These are phyloP conservation scores for Drosophila melanogaster DNA, from an alignment of 1,140 invertebrate species.

Conservation along the genomic window Release_6_plus_ISO1_MT NT_033777.3:24147001-24147500, in stretches of 20 bases:
- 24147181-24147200: constrained; percentile 68
- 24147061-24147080: constrained; percentile 44
- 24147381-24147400: constrained; percentile 3
- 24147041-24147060: constrained; percentile 47
- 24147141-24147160: background rate
- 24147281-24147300: constrained; percentile 56
- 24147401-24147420: constrained; percentile 72
- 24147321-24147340: constrained; percentile 71
- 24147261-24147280: constrained; percentile 60
- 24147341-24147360: constrained; percentile 76
- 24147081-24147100: no score
- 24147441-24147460: constrained; percentile 68
- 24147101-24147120: constrained; percentile 11
- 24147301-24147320: constrained; percentile 79
- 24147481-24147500: constrained; percentile 34
- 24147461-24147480: constrained; percentile 59
- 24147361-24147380: constrained; percentile 49
- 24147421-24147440: constrained; percentile 76
- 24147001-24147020: constrained; percentile 41
- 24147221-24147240: constrained; percentile 81
- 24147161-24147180: background rate
- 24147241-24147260: constrained; percentile 55
- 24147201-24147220: constrained; percentile 75
- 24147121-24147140: background rate
- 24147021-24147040: constrained; percentile 72